phyloP scores from a whole-genome alignment of 2,797 vertebrate species.

The Eremophila alpestris region DNA sequence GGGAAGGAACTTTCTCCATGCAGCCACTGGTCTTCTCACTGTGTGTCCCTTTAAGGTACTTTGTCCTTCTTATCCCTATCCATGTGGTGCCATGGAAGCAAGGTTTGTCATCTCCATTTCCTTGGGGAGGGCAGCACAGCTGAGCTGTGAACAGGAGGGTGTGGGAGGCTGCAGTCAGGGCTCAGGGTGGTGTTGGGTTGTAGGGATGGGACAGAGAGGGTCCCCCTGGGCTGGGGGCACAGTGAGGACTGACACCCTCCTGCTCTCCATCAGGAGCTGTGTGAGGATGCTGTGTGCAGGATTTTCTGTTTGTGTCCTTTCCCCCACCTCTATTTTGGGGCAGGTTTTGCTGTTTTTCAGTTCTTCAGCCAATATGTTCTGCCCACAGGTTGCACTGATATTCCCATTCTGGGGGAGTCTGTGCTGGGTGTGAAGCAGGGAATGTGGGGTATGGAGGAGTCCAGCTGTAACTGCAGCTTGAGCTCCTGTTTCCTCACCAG shows the following conservation, averaged over 20 bases:
- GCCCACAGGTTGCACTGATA: not conserved
- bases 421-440: not conserved
- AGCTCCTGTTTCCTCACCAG: not conserved
- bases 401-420: not conserved
- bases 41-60: not conserved
- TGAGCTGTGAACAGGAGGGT: not conserved
- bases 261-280: not conserved
- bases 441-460: not conserved
- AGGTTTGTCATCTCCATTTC: not conserved
- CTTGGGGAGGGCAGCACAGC: not conserved
- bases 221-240: not conserved
- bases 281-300: not conserved
- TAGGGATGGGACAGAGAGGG: not conserved
- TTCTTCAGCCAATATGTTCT: not conserved
- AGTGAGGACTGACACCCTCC: not conserved
- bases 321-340: not conserved
- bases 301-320: no score
- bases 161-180: not conserved
- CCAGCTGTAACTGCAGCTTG: not conserved
- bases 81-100: fast-evolving
- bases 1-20: not conserved
- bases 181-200: not conserved
- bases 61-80: not conserved
- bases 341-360: not conserved
- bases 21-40: not conserved